These are phyloP conservation scores for Epizoanthus ramosus DNA, from an alignment of 92 coral and sea anemone species.

Conservation along the genomic window DNA sequence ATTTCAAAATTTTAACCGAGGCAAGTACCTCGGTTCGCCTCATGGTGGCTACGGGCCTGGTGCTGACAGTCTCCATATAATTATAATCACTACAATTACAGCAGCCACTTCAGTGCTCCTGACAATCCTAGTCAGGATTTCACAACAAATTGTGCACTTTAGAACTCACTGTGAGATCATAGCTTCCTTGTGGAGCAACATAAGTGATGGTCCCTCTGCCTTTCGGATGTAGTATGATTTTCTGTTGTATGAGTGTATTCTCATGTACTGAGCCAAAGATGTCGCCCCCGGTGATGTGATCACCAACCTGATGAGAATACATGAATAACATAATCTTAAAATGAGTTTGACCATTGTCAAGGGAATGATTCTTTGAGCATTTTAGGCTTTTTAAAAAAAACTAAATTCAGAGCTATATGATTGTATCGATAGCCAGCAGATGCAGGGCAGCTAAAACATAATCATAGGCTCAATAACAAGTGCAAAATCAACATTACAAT, in stretches of 20 bases:
- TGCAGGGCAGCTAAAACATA: no score
- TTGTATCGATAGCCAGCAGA: neutral
- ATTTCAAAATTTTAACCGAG: no score
- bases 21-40: no score
- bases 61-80: no score
- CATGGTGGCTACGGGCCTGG: no score
- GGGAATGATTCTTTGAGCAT: neutral
- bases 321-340: neutral
- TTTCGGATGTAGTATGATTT: slow-evolving; percentile 93
- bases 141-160: neutral
- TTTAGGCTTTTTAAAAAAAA: neutral
- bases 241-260: slow-evolving; percentile 87
- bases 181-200: slow-evolving; percentile 93
- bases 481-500: no score
- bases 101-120: no score
- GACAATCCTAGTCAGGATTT: neutral
- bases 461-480: no score
- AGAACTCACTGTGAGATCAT: slow-evolving; percentile 75
- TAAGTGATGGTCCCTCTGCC: slow-evolving; percentile 94
- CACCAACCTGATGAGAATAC: slow-evolving; percentile 74
- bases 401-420: neutral
- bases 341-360: neutral
- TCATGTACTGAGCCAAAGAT: slow-evolving; percentile 93
- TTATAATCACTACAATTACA: neutral
- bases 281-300: slow-evolving; percentile 97